phyloP scores from a whole-genome alignment of 2,888 invertebrate genomes.

The Folsomia manolachei region DNA sequence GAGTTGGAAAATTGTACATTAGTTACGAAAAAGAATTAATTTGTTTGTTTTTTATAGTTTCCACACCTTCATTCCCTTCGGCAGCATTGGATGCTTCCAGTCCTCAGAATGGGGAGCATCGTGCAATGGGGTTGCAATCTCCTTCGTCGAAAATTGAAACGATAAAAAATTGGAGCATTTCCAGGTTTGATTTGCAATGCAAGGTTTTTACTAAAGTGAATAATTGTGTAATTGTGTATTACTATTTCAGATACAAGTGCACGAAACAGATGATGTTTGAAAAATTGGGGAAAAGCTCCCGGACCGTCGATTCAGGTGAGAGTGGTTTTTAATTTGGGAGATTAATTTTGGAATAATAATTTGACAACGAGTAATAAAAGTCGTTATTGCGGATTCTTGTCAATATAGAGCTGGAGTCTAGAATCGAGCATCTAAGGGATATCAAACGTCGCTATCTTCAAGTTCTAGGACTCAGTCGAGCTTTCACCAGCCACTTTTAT shows the following conservation, averaged over 20 bases:
- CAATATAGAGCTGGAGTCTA: slow-evolving; percentile 78
- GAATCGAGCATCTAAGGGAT: slow-evolving; percentile 88
- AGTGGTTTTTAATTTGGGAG: background rate
- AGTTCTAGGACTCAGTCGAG: slow-evolving; percentile 78
- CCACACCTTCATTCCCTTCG: slow-evolving; percentile 47
- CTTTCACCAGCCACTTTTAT: slow-evolving; percentile 82
- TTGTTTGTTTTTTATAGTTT: slow-evolving; percentile 32
- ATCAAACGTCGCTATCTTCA: slow-evolving; percentile 89
- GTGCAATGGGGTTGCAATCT: slow-evolving; percentile 57
- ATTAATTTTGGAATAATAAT: background rate
- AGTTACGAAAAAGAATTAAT: background rate
- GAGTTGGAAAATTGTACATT: background rate
- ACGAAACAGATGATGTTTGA: slow-evolving; percentile 95
- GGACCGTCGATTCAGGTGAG: slow-evolving; percentile 80
- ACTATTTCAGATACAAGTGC: slow-evolving; percentile 97
- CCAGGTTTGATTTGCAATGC: too few species aligned
- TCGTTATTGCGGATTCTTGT: background rate
- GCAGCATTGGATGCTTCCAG: slow-evolving; percentile 36
- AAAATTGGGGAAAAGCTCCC: slow-evolving; percentile 88
- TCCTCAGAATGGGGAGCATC: slow-evolving; percentile 61
- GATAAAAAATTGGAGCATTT: slow-evolving; percentile 94
- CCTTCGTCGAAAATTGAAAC: slow-evolving; percentile 84
- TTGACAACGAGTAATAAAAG: slow-evolving; percentile 3
- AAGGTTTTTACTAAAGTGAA: too few species aligned
- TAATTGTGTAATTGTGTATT: too few species aligned